Evolutionary conservation across 2,888 invertebrate genomes (phyloP).

Genomic region (Therioaphis trifolii): DNA sequence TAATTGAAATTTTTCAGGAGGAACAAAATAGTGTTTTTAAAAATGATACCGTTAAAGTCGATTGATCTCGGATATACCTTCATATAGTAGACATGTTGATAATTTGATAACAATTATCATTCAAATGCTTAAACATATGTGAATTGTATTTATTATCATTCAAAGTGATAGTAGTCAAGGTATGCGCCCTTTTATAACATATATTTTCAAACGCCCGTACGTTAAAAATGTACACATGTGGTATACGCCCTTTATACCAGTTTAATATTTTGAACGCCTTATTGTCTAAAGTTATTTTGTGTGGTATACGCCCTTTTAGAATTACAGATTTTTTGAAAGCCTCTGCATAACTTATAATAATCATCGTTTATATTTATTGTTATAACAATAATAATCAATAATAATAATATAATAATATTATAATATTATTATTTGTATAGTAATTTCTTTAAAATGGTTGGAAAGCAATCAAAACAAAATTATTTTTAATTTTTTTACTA

Average conservation of each 20-base stretch:
- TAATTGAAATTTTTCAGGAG: neutral
- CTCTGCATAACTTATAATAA: no score
- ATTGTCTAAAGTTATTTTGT: neutral
- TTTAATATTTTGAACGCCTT: neutral
- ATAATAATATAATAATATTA: no score
- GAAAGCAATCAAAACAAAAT: no score
- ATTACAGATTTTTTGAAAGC: no score
- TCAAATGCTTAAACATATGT: neutral
- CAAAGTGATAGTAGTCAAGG: slow-evolving; percentile 8
- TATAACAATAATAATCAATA: no score
- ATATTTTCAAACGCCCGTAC: no score
- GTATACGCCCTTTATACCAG: neutral
- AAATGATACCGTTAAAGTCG: neutral
- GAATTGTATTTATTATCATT: slow-evolving; percentile 2
- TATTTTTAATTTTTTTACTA: no score
- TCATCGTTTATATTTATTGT: no score
- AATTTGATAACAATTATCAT: neutral
- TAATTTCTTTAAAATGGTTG: no score
- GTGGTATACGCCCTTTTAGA: neutral
- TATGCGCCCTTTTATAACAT: neutral
- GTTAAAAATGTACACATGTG: no score
- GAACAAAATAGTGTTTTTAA: neutral
- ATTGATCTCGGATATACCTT: neutral
- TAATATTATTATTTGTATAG: no score
- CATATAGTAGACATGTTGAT: slow-evolving; percentile 4